Conservation (phyloP, 2,113 vertebrate genomes). For the Cyanocitta stelleri region DNA sequence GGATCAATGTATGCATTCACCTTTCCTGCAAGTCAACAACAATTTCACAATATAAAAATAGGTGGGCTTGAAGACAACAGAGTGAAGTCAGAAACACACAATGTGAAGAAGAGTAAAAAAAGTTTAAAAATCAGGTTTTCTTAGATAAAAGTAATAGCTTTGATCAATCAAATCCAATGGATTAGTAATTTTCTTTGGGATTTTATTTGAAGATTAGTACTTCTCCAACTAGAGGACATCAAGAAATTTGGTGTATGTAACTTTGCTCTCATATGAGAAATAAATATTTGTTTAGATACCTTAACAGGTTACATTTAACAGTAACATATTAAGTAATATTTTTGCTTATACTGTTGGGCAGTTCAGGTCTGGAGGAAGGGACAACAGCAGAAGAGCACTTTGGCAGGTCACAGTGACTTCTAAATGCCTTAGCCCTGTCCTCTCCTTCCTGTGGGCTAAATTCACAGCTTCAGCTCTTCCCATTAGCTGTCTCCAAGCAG, state of each 20-base stretch:
- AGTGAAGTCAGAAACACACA: neutral
- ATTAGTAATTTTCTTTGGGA: neutral
- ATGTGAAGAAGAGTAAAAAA: neutral
- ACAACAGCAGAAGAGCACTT: neutral
- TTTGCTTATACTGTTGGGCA: neutral
- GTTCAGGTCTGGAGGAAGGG: neutral
- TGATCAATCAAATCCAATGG: neutral
- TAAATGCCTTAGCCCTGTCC: neutral
- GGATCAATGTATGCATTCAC: neutral
- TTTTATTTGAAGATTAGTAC: neutral
- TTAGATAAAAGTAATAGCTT: neutral
- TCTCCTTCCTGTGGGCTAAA: rapidly evolving
- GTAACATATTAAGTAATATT: neutral
- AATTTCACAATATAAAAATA: neutral
- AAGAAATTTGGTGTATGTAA: neutral
- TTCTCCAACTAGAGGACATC: neutral
- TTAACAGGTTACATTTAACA: neutral
- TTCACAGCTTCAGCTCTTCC: neutral
- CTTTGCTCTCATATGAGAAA: neutral
- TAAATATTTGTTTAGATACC: neutral
- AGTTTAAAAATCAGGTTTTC: neutral
- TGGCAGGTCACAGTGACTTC: neutral
- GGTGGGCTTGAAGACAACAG: neutral
- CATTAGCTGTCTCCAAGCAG: neutral
- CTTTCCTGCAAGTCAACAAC: neutral